Base-by-base conservation (phyloP, 2,888 invertebrate species). In the Pandemis heparana region DNA sequence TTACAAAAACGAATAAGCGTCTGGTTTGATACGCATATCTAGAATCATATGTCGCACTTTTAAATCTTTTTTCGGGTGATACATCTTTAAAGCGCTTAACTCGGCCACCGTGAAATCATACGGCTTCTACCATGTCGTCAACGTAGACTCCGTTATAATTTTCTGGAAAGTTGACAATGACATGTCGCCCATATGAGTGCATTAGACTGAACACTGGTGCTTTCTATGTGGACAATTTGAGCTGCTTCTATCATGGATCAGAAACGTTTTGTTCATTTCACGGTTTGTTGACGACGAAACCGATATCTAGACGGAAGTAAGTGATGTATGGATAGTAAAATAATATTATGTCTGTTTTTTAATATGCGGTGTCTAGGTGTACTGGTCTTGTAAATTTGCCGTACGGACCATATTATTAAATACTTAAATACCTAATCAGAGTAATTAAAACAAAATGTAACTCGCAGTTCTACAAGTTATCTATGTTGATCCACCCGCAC, bases 141-240 rank as follows among this genome's bases (percentile, higher is more conserved):
- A 62, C 41, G 71, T 67, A 14, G 9, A 65, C 74, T 75, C 75
- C 77, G 79, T 79, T 83, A 79, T 77, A 80, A 79, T 83, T 77
- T 82, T 80, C 79, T 85, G 83, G 90, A 91, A 92, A 92, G 90
- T 84, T 79, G 79, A 78, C 85, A 84, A 89, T 89, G 89, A 88
- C 85, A 89, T 88, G 48, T 53, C 18, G 9, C 16, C 18, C 8
- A 89, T 86, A 79, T 84, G 88, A 90, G 85, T 87, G 90, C 87
- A 74, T 84, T 80, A 78, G 81, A 79, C 12, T 18, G 56, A 23
- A 87, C 87, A 81, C 68, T 79, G 82, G 76, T 76, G 79, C 88
- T 89, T 88, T 88, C 87, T 85, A 85, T 80, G 79, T 64, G 60
- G 60, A 59, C 74, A 74, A 74, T 74, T 66, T 65, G 41, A 69